Evolutionary conservation across 1,140 invertebrate species (phyloP), one percentile per base, ranked within the genome.

Genomic region (Aphidius gifuensis): DNA sequence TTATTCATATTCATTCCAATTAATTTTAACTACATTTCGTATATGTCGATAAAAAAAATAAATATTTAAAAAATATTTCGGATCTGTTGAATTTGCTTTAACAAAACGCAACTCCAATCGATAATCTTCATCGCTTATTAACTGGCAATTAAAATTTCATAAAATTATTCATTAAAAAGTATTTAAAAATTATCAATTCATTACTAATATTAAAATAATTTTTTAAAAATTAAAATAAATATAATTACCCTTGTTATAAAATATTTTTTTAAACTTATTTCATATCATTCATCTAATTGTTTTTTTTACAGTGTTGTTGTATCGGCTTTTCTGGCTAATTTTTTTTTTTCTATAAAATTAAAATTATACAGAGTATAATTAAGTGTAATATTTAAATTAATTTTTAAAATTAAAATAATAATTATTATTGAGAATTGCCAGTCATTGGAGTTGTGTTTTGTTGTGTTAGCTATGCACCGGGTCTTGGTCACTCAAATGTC

Each of bases 391-490:
- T 16, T 16, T 16, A 16, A 16, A 16, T 16, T 16, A 16, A 16
- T 16, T 16, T 16, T 16, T 16, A 16, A 60, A 55, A 47, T 16
- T 62, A 38, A 53, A 63, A 61, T 56, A 61, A 55, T 55, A 63
- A 57, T 44, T 56, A 48, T 57, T 66, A 50, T 55, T 65, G 64
- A 75, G 70, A 62, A 68, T 73, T 77, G 77, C 79, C 78, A 80
- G 78, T 82, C 76, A 81, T 80, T 82, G 78, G 77, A 68, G 77
- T 81, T 81, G 80, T 80, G 78, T 76, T 79, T 80, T 77, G 68
- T 67, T 80, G 69, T 80, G 68, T 64, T 76, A 81, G 79, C 71
- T 81, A 80, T 67, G 77, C 78, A 77, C 76, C 78, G 68, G 80
- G 79, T 71, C 75, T 75, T 69, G 71, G 77, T 71, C 78, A 80